These are phyloP conservation scores for Palythoa grandiflora DNA, from an alignment of 92 coral and sea anemone species.

Conservation along the genomic window DNA sequence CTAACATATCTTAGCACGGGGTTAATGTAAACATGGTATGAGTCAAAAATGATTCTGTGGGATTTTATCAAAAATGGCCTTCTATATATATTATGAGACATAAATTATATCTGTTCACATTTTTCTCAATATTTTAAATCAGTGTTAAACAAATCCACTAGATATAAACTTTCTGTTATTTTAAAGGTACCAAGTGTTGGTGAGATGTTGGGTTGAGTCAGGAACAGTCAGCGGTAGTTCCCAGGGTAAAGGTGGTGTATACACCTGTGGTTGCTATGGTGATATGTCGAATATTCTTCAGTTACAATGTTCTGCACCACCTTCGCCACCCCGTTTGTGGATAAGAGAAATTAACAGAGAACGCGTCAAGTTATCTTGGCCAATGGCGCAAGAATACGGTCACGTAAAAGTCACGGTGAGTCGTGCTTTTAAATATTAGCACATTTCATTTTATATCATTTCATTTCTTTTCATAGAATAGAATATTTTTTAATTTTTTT, in stretches of 20 bases:
- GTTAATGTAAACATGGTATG: too few relatives aligned
- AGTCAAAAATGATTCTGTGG: too few relatives aligned
- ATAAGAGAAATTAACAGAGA: constrained; percentile 68
- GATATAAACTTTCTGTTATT: not conserved
- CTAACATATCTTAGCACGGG: too few relatives aligned
- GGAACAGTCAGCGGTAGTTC: constrained; percentile 45
- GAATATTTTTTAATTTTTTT: too few relatives aligned
- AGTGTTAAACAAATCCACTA: not conserved
- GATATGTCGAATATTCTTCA: constrained; percentile 67
- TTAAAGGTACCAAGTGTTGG: constrained; percentile 61
- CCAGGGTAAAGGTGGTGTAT: constrained; percentile 17
- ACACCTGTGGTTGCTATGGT: constrained; percentile 87
- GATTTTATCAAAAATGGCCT: too few relatives aligned
- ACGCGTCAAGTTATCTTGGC: constrained; percentile 72
- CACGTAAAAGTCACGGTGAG: constrained; percentile 67
- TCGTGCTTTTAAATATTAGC: not conserved
- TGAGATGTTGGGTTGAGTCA: constrained; percentile 73
- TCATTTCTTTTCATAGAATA: too few relatives aligned
- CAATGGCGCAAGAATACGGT: constrained; percentile 67
- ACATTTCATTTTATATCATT: too few relatives aligned
- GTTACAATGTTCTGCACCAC: constrained; percentile 65
- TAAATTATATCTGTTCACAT: too few relatives aligned
- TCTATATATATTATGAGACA: too few relatives aligned
- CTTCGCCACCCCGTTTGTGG: constrained; percentile 59
- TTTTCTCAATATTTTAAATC: too few relatives aligned